phyloP scores from a whole-genome alignment of 2,113 vertebrate species.

The Capreolus pygargus region DNA sequence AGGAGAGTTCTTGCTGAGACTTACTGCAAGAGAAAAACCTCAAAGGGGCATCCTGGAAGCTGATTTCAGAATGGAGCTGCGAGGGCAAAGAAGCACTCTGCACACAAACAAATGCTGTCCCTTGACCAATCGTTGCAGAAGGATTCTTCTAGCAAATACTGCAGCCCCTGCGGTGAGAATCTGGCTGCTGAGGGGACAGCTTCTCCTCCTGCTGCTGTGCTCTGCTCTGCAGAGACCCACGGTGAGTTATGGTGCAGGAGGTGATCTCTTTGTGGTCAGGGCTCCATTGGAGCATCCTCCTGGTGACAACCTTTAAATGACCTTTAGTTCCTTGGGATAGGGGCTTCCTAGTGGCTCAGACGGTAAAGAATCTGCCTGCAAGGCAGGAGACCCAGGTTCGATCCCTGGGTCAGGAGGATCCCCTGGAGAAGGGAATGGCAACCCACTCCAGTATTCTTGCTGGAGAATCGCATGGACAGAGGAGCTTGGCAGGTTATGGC shows the following conservation, averaged over 20 bases:
- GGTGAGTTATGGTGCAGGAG: not conserved
- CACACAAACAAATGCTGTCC: not conserved
- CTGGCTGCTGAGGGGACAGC: not conserved
- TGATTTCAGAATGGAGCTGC: not conserved
- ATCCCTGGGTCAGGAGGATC: not conserved
- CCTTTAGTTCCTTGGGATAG: not conserved
- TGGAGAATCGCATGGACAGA: not conserved
- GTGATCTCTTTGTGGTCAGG: not conserved
- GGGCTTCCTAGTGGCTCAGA: not conserved
- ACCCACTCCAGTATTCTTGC: not conserved
- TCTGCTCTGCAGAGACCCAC: not conserved
- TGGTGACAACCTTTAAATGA: not conserved
- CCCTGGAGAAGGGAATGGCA: not conserved
- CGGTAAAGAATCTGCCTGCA: not conserved
- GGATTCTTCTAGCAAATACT: not conserved
- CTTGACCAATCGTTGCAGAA: not conserved
- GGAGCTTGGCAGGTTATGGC: not conserved
- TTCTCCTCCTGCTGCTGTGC: conserved; percentile 33
- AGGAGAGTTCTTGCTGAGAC: not conserved
- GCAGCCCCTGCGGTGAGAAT: rapidly evolving
- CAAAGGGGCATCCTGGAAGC: not conserved
- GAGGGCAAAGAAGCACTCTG: not conserved
- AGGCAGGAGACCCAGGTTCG: not conserved
- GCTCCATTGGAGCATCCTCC: not conserved
- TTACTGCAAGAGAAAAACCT: not conserved